Evolutionary conservation across 2,888 invertebrate genomes (phyloP).

Genomic region (Phasia obesa): DNA sequence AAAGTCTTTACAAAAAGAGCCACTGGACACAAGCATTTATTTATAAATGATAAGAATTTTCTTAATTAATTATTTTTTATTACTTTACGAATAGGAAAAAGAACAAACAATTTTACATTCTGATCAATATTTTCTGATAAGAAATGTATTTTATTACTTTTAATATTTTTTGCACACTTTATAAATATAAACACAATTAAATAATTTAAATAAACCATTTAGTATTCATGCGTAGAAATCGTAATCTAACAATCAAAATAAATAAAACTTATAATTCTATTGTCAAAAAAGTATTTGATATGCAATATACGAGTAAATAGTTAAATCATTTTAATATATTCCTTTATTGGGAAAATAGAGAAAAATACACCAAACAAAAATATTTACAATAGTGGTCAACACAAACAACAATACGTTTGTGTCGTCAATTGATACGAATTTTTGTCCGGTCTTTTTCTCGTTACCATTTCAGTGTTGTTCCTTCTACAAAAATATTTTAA

Average conservation of each 20-base stretch:
- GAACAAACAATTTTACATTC: not conserved
- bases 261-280: not conserved
- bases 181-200: not conserved
- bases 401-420: too few species aligned
- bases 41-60: conserved; percentile 2
- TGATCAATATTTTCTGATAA: not conserved
- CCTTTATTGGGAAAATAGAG: too few species aligned
- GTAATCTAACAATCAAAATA: not conserved
- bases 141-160: not conserved
- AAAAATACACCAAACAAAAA: too few species aligned
- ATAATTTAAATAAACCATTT: not conserved
- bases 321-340: too few species aligned
- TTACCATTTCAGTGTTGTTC: not conserved
- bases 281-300: not conserved
- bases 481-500: conserved; percentile 3
- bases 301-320: too few species aligned
- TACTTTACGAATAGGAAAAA: not conserved
- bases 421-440: too few species aligned
- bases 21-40: not conserved
- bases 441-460: not conserved
- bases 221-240: not conserved
- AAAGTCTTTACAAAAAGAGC: not conserved
- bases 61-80: not conserved
- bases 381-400: too few species aligned
- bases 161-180: not conserved